phyloP scores from a whole-genome alignment of 1,140 invertebrate species.

The Cydia fagiglandana region DNA sequence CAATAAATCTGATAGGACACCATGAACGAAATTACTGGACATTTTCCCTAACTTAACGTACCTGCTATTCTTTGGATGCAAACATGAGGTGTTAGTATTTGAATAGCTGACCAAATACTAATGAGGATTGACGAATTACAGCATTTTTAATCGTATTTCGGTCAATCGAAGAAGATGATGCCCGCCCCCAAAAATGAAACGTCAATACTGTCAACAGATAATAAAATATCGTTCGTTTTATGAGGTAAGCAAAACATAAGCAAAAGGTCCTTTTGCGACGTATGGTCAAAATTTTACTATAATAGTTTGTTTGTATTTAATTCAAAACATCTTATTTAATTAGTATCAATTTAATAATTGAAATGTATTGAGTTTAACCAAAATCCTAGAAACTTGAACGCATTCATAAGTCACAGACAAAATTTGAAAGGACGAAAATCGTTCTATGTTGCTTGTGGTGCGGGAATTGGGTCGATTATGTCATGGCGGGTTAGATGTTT shows the following conservation, averaged over 20 bases:
- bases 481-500: slow-evolving; percentile 80
- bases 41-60: slow-evolving; percentile 31
- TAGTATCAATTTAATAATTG: too few relatives aligned
- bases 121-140: slow-evolving; percentile 38
- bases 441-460: slow-evolving; percentile 60
- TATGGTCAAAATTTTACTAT: too few relatives aligned
- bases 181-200: slow-evolving; percentile 74
- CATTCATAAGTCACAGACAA: slow-evolving; percentile 43
- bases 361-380: background rate
- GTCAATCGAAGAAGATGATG: slow-evolving; percentile 54
- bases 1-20: slow-evolving; percentile 48
- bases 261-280: too few relatives aligned
- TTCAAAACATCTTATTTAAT: too few relatives aligned
- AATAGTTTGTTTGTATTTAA: too few relatives aligned
- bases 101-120: slow-evolving; percentile 43
- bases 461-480: slow-evolving; percentile 78
- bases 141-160: slow-evolving; percentile 42
- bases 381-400: slow-evolving; percentile 20
- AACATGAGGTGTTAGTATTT: slow-evolving; percentile 42
- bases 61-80: slow-evolving; percentile 36
- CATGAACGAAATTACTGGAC: background rate
- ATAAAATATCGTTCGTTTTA: slow-evolving; percentile 32
- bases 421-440: slow-evolving; percentile 44
- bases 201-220: slow-evolving; percentile 59
- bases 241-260: too few relatives aligned